Conservation (phyloP, 2,797 vertebrate species). For the Smutsia gigantea region DNA sequence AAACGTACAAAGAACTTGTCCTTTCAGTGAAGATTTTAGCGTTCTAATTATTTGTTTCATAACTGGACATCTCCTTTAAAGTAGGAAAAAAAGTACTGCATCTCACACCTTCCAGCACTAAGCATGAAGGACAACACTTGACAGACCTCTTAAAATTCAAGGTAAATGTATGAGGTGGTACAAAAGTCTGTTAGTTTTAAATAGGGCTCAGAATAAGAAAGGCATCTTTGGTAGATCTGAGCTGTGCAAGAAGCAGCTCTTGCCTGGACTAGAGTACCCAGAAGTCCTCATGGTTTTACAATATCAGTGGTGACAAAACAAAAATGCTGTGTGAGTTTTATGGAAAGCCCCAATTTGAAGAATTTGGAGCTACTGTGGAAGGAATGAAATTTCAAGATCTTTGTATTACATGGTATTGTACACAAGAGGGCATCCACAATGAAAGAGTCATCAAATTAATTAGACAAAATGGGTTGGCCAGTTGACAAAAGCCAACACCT, state of each 20-base stretch:
- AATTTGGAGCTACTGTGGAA: not conserved
- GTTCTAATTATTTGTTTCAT: not conserved
- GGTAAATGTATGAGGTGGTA: no score
- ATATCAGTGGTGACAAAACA: not conserved
- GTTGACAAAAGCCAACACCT: not conserved
- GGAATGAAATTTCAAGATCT: not conserved
- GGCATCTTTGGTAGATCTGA: not conserved
- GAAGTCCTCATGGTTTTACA: not conserved
- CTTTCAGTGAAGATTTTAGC: not conserved
- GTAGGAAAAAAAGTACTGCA: not conserved
- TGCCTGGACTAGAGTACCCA: no score
- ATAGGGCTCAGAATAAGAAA: not conserved
- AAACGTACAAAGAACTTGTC: not conserved
- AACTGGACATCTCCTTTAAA: not conserved
- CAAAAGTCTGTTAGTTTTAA: not conserved
- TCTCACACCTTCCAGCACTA: not conserved
- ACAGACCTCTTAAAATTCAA: not conserved
- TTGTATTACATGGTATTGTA: not conserved
- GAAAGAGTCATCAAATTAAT: not conserved
- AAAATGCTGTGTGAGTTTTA: not conserved
- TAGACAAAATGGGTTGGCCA: not conserved
- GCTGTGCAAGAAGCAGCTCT: not conserved
- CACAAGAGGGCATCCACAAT: not conserved
- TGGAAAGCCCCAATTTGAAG: not conserved
- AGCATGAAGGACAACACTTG: not conserved